A percentile compares a stretch with the other conserved stretches of the same genome.
Evolutionary conservation across 2,113 vertebrate genomes (phyloP).

Genomic region (Lasiurus borealis): DNA sequence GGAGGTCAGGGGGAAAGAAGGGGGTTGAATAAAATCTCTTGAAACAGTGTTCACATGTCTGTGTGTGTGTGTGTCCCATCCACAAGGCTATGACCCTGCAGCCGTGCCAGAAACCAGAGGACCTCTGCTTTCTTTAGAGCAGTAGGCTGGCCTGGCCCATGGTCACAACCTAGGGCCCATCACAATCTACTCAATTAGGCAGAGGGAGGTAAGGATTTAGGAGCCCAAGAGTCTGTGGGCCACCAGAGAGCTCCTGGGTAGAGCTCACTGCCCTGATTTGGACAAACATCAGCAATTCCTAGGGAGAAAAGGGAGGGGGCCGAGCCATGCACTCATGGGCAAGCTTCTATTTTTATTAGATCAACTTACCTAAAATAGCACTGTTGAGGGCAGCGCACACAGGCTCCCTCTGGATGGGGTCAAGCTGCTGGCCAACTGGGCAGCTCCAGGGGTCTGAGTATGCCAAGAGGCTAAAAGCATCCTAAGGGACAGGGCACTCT

Average conservation of each 20-base stretch:
- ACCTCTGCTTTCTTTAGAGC: neutral
- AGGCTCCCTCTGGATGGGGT: conserved; percentile 97
- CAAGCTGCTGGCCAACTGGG: conserved; percentile 97
- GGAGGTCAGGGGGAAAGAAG: too few species aligned
- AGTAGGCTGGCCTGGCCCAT: neutral
- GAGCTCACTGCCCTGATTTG: neutral
- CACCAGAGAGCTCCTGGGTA: neutral
- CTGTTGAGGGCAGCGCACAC: conserved; percentile 99
- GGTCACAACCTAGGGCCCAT: neutral
- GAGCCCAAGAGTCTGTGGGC: neutral
- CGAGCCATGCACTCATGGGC: neutral
- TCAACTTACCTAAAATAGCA: conserved; percentile 96
- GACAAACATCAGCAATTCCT: conserved; percentile 12
- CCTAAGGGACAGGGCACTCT: conserved; percentile 86
- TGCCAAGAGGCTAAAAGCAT: conserved; percentile 97
- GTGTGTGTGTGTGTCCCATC: neutral
- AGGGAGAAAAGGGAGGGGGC: neutral
- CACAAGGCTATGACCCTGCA: neutral
- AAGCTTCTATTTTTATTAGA: conserved; percentile 21
- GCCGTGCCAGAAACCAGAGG: neutral
- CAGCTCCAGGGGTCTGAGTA: conserved; percentile 99
- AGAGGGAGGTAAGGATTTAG: neutral
- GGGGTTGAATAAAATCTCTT: conserved; percentile 1
- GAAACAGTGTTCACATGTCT: neutral
- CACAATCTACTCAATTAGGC: neutral